Base-by-base conservation (phyloP, 64 coral and sea anemone species). In the Dendronephthya gigantea region DNA sequence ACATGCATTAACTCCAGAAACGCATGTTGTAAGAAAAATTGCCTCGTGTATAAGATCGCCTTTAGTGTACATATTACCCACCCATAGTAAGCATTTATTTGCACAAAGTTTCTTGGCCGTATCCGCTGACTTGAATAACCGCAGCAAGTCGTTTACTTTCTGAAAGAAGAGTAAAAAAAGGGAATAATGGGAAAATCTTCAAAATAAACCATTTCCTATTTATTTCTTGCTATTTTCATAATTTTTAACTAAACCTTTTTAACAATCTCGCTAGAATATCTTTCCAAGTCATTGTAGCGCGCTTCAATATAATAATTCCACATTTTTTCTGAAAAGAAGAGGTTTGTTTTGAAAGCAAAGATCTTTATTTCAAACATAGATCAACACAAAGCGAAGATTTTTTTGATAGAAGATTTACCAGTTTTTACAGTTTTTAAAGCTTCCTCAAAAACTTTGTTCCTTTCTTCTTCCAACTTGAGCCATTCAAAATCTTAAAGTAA, bases 341-440 rank as follows among this genome's bases (percentile, higher is more conserved):
- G 37, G 7, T n/a, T n/a, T 27, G n/a, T n/a, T n/a, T n/a, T n/a
- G n/a, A n/a, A n/a, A n/a, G n/a, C n/a, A n/a, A n/a, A n/a, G n/a
- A n/a, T n/a, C n/a, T n/a, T n/a, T n/a, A n/a, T n/a, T n/a, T n/a
- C n/a, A n/a, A n/a, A n/a, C n/a, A n/a, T n/a, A 79, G 2, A 79
- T 35, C 31, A 35, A 9, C 6, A 9, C 12, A 35, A 79, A 15
- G 9, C 9, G 10, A 39, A 12, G 29, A 36, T 33, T 79, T 33
- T 10, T 33, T 16, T 12, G 16, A 33, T 41, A 87, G 70, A 19
- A 35, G 7, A 87, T 25, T 38, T 49, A 97, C 94, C 91, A 74
- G 94, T 97, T 82, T 86, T 82, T 34, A 97, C 29, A 81, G 84
- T 49, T 66, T 93, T 58, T 29, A 97, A 89, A 28, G 94, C 94